phyloP scores from a whole-genome alignment of 2,113 vertebrate genomes.

The Papio anubis region DNA sequence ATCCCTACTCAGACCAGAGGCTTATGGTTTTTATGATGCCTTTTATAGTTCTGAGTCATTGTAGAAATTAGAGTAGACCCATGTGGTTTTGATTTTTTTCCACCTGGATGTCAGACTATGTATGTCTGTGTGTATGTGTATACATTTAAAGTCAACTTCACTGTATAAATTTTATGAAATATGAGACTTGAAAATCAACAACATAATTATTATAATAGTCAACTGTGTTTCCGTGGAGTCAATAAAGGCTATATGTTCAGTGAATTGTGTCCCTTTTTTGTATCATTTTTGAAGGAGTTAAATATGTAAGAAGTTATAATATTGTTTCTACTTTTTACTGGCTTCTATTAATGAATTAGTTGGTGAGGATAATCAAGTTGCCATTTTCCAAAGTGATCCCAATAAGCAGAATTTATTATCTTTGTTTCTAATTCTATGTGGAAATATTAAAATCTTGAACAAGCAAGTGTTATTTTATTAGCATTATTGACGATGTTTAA shows the following conservation, averaged over 20 bases:
- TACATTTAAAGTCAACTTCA: slow-evolving; percentile 28
- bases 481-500: slow-evolving; percentile 36
- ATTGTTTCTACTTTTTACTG: slow-evolving; percentile 8
- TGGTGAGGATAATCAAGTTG: slow-evolving; percentile 30
- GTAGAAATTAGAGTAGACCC: neutral
- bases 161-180: neutral
- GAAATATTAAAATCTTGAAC: slow-evolving; percentile 31
- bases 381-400: slow-evolving; percentile 31
- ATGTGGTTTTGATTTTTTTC: neutral
- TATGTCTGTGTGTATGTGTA: neutral
- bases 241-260: neutral
- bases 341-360: slow-evolving; percentile 45
- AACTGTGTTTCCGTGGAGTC: neutral
- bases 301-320: neutral
- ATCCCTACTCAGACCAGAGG: neutral
- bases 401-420: slow-evolving; percentile 44
- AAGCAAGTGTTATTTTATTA: slow-evolving; percentile 13
- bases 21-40: neutral
- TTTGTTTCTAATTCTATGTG: slow-evolving; percentile 55
- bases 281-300: slow-evolving; percentile 2
- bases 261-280: neutral
- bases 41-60: neutral
- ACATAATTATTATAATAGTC: neutral
- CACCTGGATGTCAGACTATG: neutral
- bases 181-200: neutral